Conservation (phyloP, 2,888 invertebrate genomes). For the Caradrina kadenii region DNA sequence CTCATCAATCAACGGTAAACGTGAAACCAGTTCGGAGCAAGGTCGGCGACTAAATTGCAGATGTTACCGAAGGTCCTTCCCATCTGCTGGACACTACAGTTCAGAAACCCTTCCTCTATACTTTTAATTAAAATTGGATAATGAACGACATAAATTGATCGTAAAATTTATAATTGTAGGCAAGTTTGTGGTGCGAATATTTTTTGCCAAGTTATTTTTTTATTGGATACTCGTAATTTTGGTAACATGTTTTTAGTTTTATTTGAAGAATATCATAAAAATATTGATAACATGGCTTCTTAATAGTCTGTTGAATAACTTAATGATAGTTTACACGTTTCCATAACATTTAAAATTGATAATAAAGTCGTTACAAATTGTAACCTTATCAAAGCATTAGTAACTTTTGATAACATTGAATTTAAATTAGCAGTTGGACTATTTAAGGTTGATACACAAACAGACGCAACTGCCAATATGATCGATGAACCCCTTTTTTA, state of each 20-base stretch:
- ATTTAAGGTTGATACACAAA: constrained; percentile 2
- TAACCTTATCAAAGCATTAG: neutral
- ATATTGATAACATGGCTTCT: constrained; percentile 18
- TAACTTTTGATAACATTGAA: neutral
- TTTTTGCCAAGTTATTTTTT: constrained; percentile 39
- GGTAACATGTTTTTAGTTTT: constrained; percentile 37
- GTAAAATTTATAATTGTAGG: constrained; percentile 62
- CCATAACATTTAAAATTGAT: constrained; percentile 7
- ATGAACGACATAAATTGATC: constrained; percentile 52
- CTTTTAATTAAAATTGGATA: constrained; percentile 58
- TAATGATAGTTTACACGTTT: constrained; percentile 1
- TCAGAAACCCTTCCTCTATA: constrained; percentile 29
- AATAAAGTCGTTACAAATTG: neutral
- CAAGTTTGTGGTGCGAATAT: constrained; percentile 31
- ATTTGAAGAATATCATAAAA: constrained; percentile 19
- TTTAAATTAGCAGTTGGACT: constrained; percentile 9
- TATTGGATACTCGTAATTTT: neutral
- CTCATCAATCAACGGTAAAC: constrained; percentile 53
- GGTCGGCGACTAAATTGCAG: constrained; percentile 65
- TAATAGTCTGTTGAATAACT: constrained; percentile 28
- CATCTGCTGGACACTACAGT: constrained; percentile 47
- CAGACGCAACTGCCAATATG: constrained; percentile 26
- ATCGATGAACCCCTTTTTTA: constrained; percentile 39
- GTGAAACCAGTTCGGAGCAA: constrained; percentile 62
- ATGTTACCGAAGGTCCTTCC: constrained; percentile 55